Conservation (phyloP, 2,113 vertebrate genomes). For the Vidua macroura region DNA sequence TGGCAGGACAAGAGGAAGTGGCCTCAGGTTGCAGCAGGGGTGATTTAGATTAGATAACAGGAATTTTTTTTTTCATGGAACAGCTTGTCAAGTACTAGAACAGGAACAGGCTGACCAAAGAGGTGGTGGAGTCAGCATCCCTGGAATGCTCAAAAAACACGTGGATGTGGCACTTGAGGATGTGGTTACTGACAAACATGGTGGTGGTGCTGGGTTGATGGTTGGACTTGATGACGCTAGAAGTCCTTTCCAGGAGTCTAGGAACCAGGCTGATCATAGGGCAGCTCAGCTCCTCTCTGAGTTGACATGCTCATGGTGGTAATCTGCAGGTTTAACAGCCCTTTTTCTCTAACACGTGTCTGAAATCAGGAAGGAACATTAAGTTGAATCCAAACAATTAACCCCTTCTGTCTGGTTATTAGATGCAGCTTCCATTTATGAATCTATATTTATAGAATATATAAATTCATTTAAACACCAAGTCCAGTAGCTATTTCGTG, state of each 20-base stretch:
- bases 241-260: background rate
- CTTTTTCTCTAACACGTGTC: background rate
- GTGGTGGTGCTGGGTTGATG: background rate
- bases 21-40: background rate
- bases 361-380: background rate
- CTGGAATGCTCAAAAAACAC: background rate
- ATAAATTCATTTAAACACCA: background rate
- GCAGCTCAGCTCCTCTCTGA: background rate
- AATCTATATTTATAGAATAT: background rate
- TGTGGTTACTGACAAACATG: background rate
- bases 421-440: background rate
- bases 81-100: background rate
- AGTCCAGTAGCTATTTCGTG: background rate
- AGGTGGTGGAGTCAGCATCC: background rate
- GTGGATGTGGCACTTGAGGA: background rate
- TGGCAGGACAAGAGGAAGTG: background rate
- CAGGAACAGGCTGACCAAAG: background rate
- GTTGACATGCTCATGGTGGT: background rate
- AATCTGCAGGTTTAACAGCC: background rate
- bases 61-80: background rate
- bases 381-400: background rate
- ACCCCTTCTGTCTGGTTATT: background rate
- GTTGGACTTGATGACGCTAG: background rate
- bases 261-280: background rate
- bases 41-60: background rate